Percentiles rank a stretch among this genome's conserved stretches.
Conservation (phyloP, 2,888 invertebrate genomes). For the Tinea trinotella region DNA sequence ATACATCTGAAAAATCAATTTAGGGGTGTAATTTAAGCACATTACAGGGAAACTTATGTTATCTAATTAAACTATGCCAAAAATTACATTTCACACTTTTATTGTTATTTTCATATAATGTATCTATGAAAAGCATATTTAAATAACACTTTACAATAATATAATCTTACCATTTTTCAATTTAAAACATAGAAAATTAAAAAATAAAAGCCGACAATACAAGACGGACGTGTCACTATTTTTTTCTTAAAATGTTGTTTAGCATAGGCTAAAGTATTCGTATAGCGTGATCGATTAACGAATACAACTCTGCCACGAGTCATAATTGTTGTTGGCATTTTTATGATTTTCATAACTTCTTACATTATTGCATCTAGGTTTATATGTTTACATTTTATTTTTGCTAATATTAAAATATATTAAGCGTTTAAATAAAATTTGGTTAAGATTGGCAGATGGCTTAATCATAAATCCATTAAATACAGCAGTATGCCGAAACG, state of each 20-base stretch:
- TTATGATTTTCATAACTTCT: neutral
- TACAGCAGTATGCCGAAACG: too few species aligned
- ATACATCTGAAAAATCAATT: neutral
- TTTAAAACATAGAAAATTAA: constrained; percentile 29
- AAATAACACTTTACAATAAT: neutral
- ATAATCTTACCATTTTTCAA: constrained; percentile 21
- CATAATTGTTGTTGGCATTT: neutral
- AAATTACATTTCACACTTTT: neutral
- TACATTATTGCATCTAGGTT: too few species aligned
- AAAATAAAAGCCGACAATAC: constrained; percentile 44
- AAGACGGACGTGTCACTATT: constrained; percentile 55
- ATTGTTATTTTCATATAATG: neutral
- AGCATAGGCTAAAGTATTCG: constrained; percentile 24
- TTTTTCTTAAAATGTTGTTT: constrained; percentile 32
- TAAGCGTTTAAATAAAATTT: too few species aligned
- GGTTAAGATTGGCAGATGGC: too few species aligned
- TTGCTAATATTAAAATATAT: too few species aligned
- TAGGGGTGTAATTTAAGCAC: neutral
- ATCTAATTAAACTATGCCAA: constrained; percentile 1
- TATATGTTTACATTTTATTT: too few species aligned
- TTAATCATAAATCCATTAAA: too few species aligned
- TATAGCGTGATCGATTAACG: neutral
- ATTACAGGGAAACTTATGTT: constrained; percentile 3
- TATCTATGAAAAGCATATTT: neutral
- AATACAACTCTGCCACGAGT: neutral